Evolutionary conservation across 1,140 invertebrate species (phyloP), one percentile per base, ranked within the genome.

Genomic region (Drosophila aff.): DNA sequence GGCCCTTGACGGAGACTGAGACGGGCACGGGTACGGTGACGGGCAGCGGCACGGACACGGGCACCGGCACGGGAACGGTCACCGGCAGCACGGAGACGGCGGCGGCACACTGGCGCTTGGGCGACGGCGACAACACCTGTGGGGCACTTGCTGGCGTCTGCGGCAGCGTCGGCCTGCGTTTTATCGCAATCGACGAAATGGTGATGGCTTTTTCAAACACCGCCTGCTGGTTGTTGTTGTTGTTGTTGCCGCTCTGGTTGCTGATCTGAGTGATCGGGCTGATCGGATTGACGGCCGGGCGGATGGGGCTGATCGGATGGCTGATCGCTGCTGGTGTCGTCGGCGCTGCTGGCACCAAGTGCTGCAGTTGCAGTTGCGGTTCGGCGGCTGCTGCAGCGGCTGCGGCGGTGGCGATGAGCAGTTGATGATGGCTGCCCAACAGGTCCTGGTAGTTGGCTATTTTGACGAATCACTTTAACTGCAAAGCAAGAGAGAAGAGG

Each of bases 101-200:
- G 73, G 92, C 84, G 77, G 92, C 87, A 73, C 92, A 93, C 92
- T 93, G 92, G 91, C 92, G 91, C 72, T 93, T 93, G 77, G 92
- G 91, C 85, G 92, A 93, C 91, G 92, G 92, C 85, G 92, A 93
- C 92, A 93, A 92, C 81, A 93, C 92, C 92, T 93, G 92, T 89
- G 92, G 92, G 92, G 92, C 92, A 92, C 92, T 93, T 92, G 92
- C 92, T 93, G 92, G 91, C 92, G 92, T 93, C 90, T 93, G 92
- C 92, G 92, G 92, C 92, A 93, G 92, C 92, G 92, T 92, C 89
- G 92, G 92, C 92, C 92, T 93, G 84, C 92, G 92, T 93, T 93
- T 93, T 89, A 93, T 93, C 92, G 92, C 92, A 91, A 93, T 92
- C 89, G 92, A 93, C 92, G 92, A 93, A 93, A 93, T 93, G 92